Evolutionary conservation across 30 jellyfish, hydroid and myxozoan species (phyloP), one percentile per base, ranked within the genome.

Genomic region (Clytia hemisphaerica): DNA sequence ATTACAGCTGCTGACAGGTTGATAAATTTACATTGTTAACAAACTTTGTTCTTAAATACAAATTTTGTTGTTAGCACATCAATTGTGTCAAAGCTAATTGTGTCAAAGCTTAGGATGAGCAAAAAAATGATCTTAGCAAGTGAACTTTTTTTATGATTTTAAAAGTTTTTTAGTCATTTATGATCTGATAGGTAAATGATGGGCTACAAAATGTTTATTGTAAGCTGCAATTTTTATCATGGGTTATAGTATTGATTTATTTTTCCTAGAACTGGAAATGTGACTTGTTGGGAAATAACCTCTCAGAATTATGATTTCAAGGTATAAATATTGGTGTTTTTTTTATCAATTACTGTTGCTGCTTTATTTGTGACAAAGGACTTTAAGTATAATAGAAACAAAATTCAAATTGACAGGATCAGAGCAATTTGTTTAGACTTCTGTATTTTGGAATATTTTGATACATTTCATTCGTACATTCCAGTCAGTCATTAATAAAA

Each of bases 1-100:
- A 73, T 85, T 40, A 93, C 93, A 0, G 76, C 73, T 61, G 92
- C 62, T 37, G 96, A 85, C 68, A 71, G 96, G 96, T 85, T 16
- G 9, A 30, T 33, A 12, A 16, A 59, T 0, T 16, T 32, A 19
- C 53, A 14, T 71, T 10, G 33, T 0, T 9, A 10, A 18, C 1
- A 2, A 22, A 6, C 22, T 48, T 25, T 54, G 6, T 33, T 25
- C 22, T 30, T 4, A 12, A 5, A 0, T 16, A 21, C 22, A 4
- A 31, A 72, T 27, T 30, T 35, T 26, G 76, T 50, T 35, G 51
- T 76, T 7, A 30, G 19, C 53, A 22, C 84, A 6, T n/a, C n/a
- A n/a, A n/a, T n/a, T n/a, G n/a, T n/a, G n/a, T n/a, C n/a, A n/a
- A n/a, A n/a, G n/a, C n/a, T n/a, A n/a, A n/a, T n/a, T n/a, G n/a